A percentile compares a stretch with the other conserved stretches of the same genome.
Evolutionary conservation across 2,888 invertebrate genomes (phyloP).

Genomic region (Aphidoletes aphidimyza): DNA sequence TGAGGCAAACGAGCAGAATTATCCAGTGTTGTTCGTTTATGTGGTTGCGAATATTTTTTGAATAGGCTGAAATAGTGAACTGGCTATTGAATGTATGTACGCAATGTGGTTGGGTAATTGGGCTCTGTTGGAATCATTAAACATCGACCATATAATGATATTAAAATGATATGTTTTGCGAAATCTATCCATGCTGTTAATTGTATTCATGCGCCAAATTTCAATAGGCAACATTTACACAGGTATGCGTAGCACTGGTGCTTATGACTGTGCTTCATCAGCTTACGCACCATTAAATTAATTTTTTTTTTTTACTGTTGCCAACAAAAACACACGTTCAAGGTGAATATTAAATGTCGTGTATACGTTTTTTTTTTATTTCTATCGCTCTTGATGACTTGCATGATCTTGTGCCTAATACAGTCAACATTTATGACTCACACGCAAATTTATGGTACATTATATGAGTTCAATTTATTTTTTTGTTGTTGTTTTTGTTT

Average conservation of each 20-base stretch:
- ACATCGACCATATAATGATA: neutral
- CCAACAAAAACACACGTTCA: constrained; percentile 7
- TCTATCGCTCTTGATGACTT: neutral
- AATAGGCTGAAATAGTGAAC: neutral
- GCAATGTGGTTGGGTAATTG: neutral
- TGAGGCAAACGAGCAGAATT: neutral
- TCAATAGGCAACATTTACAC: neutral
- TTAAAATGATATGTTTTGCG: constrained; percentile 9
- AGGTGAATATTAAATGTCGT: constrained; percentile 35
- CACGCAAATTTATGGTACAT: too few relatives aligned
- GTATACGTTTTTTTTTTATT: neutral
- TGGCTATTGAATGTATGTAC: neutral
- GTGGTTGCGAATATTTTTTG: neutral
- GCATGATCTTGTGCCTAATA: neutral
- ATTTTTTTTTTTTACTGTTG: too few relatives aligned
- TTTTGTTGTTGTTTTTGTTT: neutral
- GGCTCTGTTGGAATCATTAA: neutral
- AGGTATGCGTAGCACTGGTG: neutral
- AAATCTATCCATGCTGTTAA: neutral
- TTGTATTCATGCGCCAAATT: neutral
- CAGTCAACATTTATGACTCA: too few relatives aligned
- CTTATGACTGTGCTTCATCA: neutral
- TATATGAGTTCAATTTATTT: too few relatives aligned
- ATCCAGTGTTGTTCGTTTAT: neutral
- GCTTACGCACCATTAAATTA: constrained; percentile 12